Evolutionary conservation across 2,797 vertebrate species (phyloP), one percentile per base, ranked within the genome.

Genomic region (Rhinella marina): DNA sequence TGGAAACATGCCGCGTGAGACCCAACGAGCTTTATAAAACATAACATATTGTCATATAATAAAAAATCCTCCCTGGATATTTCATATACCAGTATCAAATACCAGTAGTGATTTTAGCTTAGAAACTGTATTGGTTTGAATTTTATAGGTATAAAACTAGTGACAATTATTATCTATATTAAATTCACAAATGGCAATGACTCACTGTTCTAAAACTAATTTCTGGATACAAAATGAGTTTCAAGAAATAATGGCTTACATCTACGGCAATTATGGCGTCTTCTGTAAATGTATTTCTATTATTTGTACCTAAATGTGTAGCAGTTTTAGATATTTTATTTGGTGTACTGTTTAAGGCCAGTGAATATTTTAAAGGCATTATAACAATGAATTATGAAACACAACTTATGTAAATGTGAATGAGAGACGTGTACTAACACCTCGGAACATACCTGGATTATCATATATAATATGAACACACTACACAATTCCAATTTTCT

Each of bases 291-390:
- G 6, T 41, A 21, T 19, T 57, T 32, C 12, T 56, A 10, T 87
- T 76, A 13, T 23, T 12, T 54, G 32, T 86, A 89, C 80, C 84
- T 83, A 84, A 89, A 89, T 78, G 41, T 70, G 2, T 62, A 64
- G 32, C 11, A 12, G 64, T 52, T 11, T 32, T 62, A 21, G 62
- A 73, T 17, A 48, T 78, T 84, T 50, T 62, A 70, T 86, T 89
- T 86, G 84, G 80, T 89, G 66, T 86, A 57, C 21, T 59, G 62
- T 82, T 89, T 86, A 89, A 89, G 88, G 88, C 88, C 86, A 82
- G n/a, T 56, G 52, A 82, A 52, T 52, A 68, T 57, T 56, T 16
- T 56, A 85, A 88, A 85, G 87, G 83, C 87, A 85, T 48, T 66
- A 27, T 13, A 41, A 29, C 27, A 62, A 27, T 57, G 61, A 54